Percentiles rank a stretch among this genome's conserved stretches.
These are phyloP conservation scores for Paraescarpia echinospica DNA, from an alignment of 1,140 invertebrate species.

Conservation along the genomic window DNA sequence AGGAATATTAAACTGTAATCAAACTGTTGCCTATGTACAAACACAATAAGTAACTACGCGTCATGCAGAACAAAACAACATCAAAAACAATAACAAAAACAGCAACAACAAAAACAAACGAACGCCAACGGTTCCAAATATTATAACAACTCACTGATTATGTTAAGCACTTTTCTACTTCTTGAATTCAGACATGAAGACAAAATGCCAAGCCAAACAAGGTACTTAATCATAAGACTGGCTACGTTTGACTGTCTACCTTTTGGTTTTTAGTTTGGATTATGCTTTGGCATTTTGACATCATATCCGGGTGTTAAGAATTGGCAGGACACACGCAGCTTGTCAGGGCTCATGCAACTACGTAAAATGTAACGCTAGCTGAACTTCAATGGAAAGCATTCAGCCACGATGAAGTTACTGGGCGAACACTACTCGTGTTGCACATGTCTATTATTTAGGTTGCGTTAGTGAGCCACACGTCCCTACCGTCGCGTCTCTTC, in stretches of 20 bases:
- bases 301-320: neutral
- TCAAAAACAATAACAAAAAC: neutral
- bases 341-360: too few species aligned
- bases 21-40: neutral
- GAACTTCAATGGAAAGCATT: too few species aligned
- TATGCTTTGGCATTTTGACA: neutral
- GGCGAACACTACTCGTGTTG: neutral
- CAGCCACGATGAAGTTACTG: neutral
- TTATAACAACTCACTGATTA: neutral
- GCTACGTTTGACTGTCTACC: neutral
- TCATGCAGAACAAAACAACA: neutral
- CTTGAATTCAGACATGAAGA: neutral
- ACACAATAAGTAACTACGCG: neutral
- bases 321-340: neutral
- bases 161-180: neutral
- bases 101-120: neutral
- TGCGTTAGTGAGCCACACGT: neutral
- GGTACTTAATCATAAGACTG: neutral
- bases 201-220: neutral
- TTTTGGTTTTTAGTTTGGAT: neutral
- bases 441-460: neutral
- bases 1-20: neutral
- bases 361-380: too few species aligned
- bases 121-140: neutral
- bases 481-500: constrained; percentile 19